These are phyloP conservation scores for Eidolon helvum DNA, from an alignment of 2,113 vertebrate species.

Conservation along the genomic window DNA sequence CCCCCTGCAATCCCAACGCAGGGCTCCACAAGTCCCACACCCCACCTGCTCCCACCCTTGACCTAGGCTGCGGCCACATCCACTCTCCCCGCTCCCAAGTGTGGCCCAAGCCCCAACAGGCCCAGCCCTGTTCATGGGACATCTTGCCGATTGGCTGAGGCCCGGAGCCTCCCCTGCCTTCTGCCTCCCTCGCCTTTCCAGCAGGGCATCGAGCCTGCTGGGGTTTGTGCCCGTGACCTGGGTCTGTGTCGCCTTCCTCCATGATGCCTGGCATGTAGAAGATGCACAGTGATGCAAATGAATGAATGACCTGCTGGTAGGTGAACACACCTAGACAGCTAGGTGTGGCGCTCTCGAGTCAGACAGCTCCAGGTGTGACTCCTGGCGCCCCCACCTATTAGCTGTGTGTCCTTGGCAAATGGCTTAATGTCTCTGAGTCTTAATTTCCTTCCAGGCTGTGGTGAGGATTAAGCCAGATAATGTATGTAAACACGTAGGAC, in stretches of 20 bases:
- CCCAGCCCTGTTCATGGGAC: not conserved
- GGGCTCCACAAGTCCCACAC: not conserved
- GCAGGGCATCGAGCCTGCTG: not conserved
- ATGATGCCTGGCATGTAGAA: not conserved
- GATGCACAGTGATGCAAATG: fast-evolving
- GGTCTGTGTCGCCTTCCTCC: not conserved
- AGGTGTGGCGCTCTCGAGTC: not conserved
- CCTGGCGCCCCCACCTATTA: not conserved
- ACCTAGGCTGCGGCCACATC: not conserved
- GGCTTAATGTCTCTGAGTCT: not conserved
- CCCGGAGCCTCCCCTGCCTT: not conserved
- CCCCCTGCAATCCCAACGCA: not conserved
- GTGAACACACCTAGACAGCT: fast-evolving
- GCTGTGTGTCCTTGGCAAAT: not conserved
- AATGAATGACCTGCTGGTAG: not conserved
- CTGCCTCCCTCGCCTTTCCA: not conserved
- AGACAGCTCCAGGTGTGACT: not conserved
- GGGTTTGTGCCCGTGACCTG: not conserved
- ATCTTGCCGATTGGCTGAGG: not conserved
- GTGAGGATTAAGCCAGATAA: not conserved
- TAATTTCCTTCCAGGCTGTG: not conserved
- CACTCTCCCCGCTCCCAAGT: not conserved
- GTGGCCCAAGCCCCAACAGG: not conserved
- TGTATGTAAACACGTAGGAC: not conserved
- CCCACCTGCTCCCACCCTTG: not conserved